Evolutionary conservation across 2,113 vertebrate genomes (phyloP).

Genomic region (Ivindomyrus marchei): DNA sequence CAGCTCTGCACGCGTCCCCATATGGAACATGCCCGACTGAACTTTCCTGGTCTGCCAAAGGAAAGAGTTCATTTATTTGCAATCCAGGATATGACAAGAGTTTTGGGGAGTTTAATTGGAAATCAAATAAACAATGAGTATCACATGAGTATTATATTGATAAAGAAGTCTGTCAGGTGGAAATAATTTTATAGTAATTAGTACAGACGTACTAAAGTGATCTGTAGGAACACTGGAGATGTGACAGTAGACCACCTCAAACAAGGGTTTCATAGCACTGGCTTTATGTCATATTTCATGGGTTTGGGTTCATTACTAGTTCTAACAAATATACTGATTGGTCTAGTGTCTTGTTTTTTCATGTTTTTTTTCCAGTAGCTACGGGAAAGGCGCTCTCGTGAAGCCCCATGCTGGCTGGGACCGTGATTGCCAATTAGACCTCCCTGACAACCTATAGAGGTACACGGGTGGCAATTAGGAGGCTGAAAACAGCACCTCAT

Average conservation of each 20-base stretch:
- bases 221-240: background rate
- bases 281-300: slow-evolving; percentile 2
- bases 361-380: background rate
- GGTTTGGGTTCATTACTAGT: slow-evolving; percentile 54
- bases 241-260: background rate
- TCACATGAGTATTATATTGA: background rate
- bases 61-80: background rate
- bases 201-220: background rate
- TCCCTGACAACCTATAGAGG: slow-evolving; percentile 57
- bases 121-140: background rate
- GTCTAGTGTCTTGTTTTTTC: background rate
- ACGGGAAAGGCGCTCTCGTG: background rate
- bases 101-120: slow-evolving; percentile 5
- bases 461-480: slow-evolving; percentile 56
- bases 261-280: background rate
- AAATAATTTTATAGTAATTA: background rate
- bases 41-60: background rate
- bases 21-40: background rate
- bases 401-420: slow-evolving; percentile 40
- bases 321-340: slow-evolving; percentile 6
- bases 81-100: background rate
- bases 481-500: slow-evolving; percentile 53
- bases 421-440: slow-evolving; percentile 65
- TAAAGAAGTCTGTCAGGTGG: background rate
- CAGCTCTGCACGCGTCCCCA: background rate